Percentiles rank a stretch among this genome's conserved stretches.
Conservation (phyloP, 1,140 invertebrate species). For the Drosophila varians region DNA sequence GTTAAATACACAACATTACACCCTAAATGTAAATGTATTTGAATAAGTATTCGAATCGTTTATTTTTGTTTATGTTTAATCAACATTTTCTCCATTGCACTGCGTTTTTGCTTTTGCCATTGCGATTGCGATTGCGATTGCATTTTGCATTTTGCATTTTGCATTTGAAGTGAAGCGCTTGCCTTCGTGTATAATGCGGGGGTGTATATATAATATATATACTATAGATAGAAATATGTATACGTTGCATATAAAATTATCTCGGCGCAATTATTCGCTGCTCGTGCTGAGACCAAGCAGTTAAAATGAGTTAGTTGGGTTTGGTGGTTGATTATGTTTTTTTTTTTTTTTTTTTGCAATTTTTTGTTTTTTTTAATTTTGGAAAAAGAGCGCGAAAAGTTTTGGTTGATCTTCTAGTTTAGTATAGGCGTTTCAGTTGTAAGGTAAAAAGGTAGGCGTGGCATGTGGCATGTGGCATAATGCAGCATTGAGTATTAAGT, state of each 20-base stretch:
- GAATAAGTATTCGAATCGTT: slow-evolving; percentile 48
- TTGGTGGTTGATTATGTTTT: slow-evolving; percentile 68
- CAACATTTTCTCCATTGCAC: slow-evolving; percentile 45
- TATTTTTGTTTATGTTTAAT: slow-evolving; percentile 60
- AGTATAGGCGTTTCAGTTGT: slow-evolving; percentile 46
- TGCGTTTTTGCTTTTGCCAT: background rate
- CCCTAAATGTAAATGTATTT: slow-evolving; percentile 53
- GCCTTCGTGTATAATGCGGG: slow-evolving; percentile 50
- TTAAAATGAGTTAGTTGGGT: slow-evolving; percentile 69
- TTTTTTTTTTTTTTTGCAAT: slow-evolving; percentile 24
- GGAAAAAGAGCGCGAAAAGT: slow-evolving; percentile 43
- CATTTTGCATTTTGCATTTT: no score
- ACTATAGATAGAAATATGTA: slow-evolving; percentile 71
- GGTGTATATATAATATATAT: slow-evolving; percentile 50
- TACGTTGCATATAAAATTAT: slow-evolving; percentile 72
- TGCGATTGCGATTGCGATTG: background rate
- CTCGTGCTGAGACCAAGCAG: slow-evolving; percentile 45
- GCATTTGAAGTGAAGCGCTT: slow-evolving; percentile 62
- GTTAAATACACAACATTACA: slow-evolving; percentile 68
- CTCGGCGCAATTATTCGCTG: slow-evolving; percentile 48
- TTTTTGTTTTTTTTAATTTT: slow-evolving; percentile 2
- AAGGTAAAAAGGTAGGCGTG: slow-evolving; percentile 75
- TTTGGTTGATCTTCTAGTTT: slow-evolving; percentile 31
- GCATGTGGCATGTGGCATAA: slow-evolving; percentile 65
- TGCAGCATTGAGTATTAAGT: slow-evolving; percentile 65